Conservation (phyloP, 2,113 vertebrate genomes). For the Casuarius casuarius region DNA sequence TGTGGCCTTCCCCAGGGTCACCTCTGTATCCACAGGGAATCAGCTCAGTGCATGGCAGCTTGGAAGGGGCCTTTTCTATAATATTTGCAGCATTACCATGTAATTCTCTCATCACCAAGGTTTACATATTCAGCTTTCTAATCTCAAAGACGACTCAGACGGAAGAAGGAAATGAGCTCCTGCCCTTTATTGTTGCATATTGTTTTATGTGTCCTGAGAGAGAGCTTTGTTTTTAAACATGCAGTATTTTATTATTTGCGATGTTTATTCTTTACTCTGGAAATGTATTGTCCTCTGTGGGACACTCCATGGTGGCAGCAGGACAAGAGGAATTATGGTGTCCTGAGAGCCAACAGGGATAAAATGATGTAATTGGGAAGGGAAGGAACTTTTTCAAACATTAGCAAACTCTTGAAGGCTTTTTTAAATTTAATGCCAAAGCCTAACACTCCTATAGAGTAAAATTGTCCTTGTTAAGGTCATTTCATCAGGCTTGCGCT, state of each 20-base stretch:
- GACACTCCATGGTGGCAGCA: background rate
- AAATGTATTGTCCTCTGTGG: background rate
- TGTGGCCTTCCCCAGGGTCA: background rate
- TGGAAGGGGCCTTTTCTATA: background rate
- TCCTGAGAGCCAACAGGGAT: background rate
- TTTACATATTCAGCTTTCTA: background rate
- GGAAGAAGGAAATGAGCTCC: slow-evolving; percentile 36
- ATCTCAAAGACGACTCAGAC: background rate
- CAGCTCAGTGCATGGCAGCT: background rate
- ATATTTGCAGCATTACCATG: background rate
- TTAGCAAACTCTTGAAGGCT: background rate
- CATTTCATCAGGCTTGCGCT: accelerated
- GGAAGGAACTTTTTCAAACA: background rate
- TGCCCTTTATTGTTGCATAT: background rate
- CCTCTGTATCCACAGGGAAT: background rate
- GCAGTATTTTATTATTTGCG: background rate
- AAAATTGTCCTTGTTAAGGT: background rate
- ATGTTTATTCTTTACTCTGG: background rate
- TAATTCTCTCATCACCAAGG: background rate
- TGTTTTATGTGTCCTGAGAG: background rate
- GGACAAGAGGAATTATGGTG: background rate
- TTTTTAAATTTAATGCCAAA: background rate
- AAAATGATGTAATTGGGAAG: background rate
- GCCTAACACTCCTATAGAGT: background rate
- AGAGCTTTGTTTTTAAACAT: background rate